These are phyloP conservation scores for Presbytis comata DNA, from an alignment of 2,797 vertebrate genomes.

Conservation along the genomic window DNA sequence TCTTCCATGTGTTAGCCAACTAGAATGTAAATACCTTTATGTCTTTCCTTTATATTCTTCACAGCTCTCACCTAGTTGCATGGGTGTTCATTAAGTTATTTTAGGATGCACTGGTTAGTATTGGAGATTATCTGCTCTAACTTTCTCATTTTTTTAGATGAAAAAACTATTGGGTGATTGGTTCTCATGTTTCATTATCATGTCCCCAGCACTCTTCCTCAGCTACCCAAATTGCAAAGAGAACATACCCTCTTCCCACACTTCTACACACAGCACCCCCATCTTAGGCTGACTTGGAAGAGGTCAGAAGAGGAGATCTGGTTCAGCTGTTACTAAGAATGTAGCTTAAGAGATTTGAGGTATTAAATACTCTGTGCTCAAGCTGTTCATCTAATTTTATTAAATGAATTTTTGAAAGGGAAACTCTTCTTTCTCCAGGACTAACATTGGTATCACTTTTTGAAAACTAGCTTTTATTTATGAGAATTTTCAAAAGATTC, in stretches of 20 bases:
- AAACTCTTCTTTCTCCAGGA: constrained; percentile 35
- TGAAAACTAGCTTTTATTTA: constrained; percentile 5
- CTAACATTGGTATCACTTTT: background rate
- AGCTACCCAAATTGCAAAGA: background rate
- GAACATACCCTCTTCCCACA: background rate
- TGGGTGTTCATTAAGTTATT: background rate
- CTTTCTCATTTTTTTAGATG: background rate
- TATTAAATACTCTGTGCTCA: constrained; percentile 13
- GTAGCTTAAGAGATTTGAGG: background rate
- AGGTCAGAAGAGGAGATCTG: background rate
- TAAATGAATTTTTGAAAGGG: background rate
- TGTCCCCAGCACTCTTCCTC: background rate
- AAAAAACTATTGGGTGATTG: background rate
- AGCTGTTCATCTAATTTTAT: constrained; percentile 15
- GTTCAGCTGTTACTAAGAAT: background rate
- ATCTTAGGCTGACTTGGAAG: background rate
- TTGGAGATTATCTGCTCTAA: background rate
- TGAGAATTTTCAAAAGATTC: constrained; percentile 26
- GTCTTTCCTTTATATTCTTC: background rate
- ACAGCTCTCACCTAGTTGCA: background rate
- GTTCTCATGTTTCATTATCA: background rate
- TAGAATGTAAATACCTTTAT: background rate
- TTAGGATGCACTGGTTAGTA: background rate
- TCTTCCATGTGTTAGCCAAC: background rate
- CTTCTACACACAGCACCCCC: background rate